Base-by-base conservation (phyloP, 2,888 invertebrate genomes). In the Rhingia campestris region DNA sequence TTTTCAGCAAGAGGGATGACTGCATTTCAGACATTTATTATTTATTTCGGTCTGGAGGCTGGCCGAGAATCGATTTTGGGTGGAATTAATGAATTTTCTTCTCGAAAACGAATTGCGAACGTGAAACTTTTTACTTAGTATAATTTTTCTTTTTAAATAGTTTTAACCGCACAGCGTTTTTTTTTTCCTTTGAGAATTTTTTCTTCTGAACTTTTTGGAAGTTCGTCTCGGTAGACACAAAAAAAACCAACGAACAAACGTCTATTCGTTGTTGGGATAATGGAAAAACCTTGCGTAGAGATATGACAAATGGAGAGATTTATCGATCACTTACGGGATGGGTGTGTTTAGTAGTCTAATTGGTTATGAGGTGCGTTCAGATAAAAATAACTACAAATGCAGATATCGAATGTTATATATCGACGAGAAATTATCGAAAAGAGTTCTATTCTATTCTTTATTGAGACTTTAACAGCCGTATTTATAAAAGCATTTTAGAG, bases 1-100 rank as follows among this genome's bases (percentile, higher is more conserved):
- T 97, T 93, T 96, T 95, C 93, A 97, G 94, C 94, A 97, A 94
- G 93, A 97, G 95, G 92, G 97, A 96, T 93, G 97, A 97, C 95
- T 97, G 97, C 95, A 95, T 95, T 94, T 97, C 97, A 95, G 97
- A 96, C 97, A 97, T 97, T 88, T 92, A 93, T 84, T 84, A 75
- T 84, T 80, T 84, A 80, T 80, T 64, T 51, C 67, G 63, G 75
- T 54, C 69, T 66, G 58, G 74, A 70, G 59, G 80, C 80, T 84
- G 64, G 63, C 75, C 53, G 53, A 64, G 64, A 84, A 84, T 84
- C 79, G 84, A 84, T 79, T 80, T 69, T 70, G 81, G 39, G 79
- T 77, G 45, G 77, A 77, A 66, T 76, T 49, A n/a, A 64, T 75
- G 47, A 61, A 58, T 81, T 59, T 73, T 63, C 12, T 56, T 30